Conservation (phyloP, 2,113 vertebrate species). For the Polypterus bichir region DNA sequence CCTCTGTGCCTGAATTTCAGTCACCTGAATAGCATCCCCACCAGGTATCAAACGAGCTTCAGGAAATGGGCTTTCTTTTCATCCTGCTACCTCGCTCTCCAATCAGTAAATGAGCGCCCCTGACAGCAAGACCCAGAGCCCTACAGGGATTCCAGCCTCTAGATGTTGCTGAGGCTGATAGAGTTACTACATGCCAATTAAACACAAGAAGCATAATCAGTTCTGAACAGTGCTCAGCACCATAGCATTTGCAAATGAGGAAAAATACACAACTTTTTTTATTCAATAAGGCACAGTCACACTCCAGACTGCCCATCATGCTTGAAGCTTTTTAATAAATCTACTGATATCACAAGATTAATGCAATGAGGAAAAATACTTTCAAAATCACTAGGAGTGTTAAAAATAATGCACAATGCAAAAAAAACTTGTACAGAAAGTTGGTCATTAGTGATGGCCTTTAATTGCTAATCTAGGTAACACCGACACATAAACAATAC, state of each 20-base stretch:
- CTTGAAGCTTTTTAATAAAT: too few species aligned
- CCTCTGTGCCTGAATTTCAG: slow-evolving; percentile 77
- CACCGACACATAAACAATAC: too few species aligned
- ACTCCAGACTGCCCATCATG: too few species aligned
- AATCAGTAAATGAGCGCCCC: slow-evolving; percentile 77
- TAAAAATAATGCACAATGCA: too few species aligned
- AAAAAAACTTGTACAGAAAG: too few species aligned
- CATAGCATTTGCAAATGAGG: background rate
- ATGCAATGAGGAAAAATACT: too few species aligned
- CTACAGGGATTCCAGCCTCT: slow-evolving; percentile 43
- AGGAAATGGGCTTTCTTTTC: slow-evolving; percentile 79
- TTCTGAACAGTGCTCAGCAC: slow-evolving; percentile 5
- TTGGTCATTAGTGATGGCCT: too few species aligned
- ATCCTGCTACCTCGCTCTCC: slow-evolving; percentile 71
- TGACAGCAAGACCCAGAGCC: slow-evolving; percentile 50
- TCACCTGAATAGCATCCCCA: slow-evolving; percentile 96
- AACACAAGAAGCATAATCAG: slow-evolving; percentile 16
- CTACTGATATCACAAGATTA: too few species aligned
- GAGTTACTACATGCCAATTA: slow-evolving; percentile 54
- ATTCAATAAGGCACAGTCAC: too few species aligned
- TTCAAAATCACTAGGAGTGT: too few species aligned
- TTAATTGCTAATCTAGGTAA: too few species aligned
- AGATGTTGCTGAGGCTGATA: slow-evolving; percentile 33
- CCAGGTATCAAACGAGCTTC: slow-evolving; percentile 95
- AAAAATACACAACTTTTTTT: background rate